Evolutionary conservation across 2,113 vertebrate genomes (phyloP), one percentile per base, ranked within the genome.

Genomic region (Chionis minor): DNA sequence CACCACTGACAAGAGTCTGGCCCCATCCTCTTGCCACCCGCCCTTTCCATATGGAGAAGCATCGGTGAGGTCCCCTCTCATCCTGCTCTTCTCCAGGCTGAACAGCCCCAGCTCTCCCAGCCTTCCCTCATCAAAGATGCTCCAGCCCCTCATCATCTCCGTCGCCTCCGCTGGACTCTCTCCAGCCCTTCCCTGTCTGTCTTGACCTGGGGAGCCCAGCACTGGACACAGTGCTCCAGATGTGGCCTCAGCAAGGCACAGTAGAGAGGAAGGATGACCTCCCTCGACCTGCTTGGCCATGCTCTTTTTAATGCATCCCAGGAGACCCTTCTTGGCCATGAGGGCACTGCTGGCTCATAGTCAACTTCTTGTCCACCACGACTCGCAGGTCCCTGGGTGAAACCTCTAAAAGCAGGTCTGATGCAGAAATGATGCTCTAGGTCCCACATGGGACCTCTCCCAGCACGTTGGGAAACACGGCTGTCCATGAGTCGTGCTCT

Each of bases 401-500:
- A 66, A 66, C 13, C 63, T 5, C 30, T 8, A 3, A 35, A 61
- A 83, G 20, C 9, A 59, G 56, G 33, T 19, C 16, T 2, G 4
- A 30, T 15, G 66, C 24, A 82, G 61, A 65, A 51, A 44, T 5
- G 18, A 8, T 21, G 26, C n/a, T 40, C 30, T 8, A 40, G 49
- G 45, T 56, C 20, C n/a, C 44, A 12, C 1, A 0, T 1, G 22
- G 56, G n/a, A 85, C 3, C 16, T 32, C 84, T 55, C 44, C 71
- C 56, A 6, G 3, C n/a, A 24, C 3, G 0, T 8, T 12, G 16
- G 66, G 70, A 32, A 58, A 54, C 0, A 3, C 8, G 8, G 16
- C 26, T 10, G 23, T 4, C 32, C 19, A 0, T 3, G 10, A 26
- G 40, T 26, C 35, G 54, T 44, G 40, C 47, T 61, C 42, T 17